phyloP scores from a whole-genome alignment of 2,888 invertebrate species.

The Drosophila percnosoma region DNA sequence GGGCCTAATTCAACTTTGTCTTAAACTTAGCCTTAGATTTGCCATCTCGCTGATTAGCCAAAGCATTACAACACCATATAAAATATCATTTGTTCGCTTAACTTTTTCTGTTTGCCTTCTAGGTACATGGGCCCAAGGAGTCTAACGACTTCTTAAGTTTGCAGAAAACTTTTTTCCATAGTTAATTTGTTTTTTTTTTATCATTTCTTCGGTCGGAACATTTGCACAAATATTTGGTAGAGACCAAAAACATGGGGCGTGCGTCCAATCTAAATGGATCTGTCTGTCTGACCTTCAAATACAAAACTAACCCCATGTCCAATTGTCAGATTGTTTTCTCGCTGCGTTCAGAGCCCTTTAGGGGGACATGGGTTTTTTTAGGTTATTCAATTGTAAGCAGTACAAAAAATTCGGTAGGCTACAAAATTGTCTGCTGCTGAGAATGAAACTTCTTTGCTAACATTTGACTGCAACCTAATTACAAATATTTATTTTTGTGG shows the following conservation, averaged over 20 bases:
- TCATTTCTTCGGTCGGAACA: constrained; percentile 5
- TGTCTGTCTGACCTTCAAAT: constrained; percentile 55
- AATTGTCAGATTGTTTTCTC: constrained; percentile 7
- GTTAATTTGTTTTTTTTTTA: constrained; percentile 28
- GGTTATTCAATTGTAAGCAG: constrained; percentile 54
- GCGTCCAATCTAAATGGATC: constrained; percentile 23
- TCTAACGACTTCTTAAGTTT: constrained; percentile 49
- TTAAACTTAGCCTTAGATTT: constrained; percentile 60
- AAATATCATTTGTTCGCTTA: constrained; percentile 65
- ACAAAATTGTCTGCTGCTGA: constrained; percentile 57
- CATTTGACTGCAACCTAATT: constrained; percentile 72
- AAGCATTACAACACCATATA: constrained; percentile 76
- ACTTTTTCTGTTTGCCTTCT: constrained; percentile 31
- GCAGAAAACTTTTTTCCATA: constrained; percentile 33
- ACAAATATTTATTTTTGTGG: constrained; percentile 54
- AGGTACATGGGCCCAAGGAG: constrained; percentile 68
- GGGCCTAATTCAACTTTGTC: constrained; percentile 65
- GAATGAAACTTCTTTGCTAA: constrained; percentile 37
- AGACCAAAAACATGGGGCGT: constrained; percentile 29
- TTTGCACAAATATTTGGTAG: constrained; percentile 41
- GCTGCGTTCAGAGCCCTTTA: constrained; percentile 4
- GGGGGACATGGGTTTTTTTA: constrained; percentile 7
- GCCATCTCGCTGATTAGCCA: constrained; percentile 46
- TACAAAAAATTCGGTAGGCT: constrained; percentile 68
- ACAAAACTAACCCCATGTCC: constrained; percentile 38